Evolutionary conservation across 2,888 invertebrate genomes (phyloP).

Genomic region (Pollenia amentaria): DNA sequence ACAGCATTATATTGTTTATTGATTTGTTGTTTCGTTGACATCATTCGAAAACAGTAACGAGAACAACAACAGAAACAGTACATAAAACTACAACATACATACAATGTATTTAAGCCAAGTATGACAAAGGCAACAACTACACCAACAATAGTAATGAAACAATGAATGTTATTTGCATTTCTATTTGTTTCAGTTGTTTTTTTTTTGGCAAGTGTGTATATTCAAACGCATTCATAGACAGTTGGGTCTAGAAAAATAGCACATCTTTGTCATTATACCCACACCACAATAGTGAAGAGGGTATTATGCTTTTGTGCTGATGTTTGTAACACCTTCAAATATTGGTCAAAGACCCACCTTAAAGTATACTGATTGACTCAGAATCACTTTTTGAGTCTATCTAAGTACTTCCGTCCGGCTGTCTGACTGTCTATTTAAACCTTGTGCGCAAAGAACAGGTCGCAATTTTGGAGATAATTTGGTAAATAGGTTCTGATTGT

Average conservation of each 20-base stretch:
- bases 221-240: not conserved
- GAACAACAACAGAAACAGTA: slow-evolving; percentile 28
- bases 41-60: slow-evolving; percentile 62
- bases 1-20: slow-evolving; percentile 62
- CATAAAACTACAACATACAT: not conserved
- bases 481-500: too few species aligned
- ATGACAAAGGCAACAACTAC: slow-evolving; percentile 11
- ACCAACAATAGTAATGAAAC: slow-evolving; percentile 55
- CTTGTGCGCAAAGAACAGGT: too few species aligned
- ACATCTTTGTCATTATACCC: not conserved
- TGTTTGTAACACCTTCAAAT: too few species aligned
- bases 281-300: too few species aligned
- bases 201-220: slow-evolving; percentile 50
- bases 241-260: slow-evolving; percentile 14
- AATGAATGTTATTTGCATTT: slow-evolving; percentile 63
- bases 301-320: too few species aligned
- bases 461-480: too few species aligned
- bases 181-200: not conserved
- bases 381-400: too few species aligned
- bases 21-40: slow-evolving; percentile 68
- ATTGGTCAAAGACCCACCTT: too few species aligned
- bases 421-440: too few species aligned
- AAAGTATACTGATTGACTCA: too few species aligned
- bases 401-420: too few species aligned
- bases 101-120: slow-evolving; percentile 18